A percentile compares a stretch with the other conserved stretches of the same genome.
Conservation (phyloP, 2,797 vertebrate species). For the Notolepis coatsorum region DNA sequence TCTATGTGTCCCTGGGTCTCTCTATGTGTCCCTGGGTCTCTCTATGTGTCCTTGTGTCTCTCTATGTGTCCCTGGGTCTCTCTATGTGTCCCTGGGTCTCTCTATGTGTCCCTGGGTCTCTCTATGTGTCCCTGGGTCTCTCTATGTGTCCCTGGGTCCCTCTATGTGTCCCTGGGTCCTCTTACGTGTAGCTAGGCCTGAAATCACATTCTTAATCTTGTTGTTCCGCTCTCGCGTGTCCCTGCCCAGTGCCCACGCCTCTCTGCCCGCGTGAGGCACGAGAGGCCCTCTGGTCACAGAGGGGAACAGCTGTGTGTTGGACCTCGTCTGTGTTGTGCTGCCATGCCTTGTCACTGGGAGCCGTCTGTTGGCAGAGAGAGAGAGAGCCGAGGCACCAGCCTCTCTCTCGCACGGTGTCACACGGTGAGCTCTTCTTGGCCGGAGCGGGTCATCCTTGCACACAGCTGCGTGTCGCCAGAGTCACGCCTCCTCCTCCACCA, state of each 20-base stretch:
- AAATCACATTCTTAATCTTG: too few species aligned
- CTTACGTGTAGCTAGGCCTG: too few species aligned
- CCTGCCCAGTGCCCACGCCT: conserved; percentile 44
- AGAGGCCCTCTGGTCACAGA: conserved; percentile 72
- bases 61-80: too few species aligned
- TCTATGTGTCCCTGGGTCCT: too few species aligned
- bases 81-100: too few species aligned
- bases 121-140: too few species aligned
- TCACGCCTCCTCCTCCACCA: conserved; percentile 44
- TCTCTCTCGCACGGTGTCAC: conserved; percentile 72
- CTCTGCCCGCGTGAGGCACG: conserved; percentile 70
- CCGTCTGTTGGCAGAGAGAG: conserved; percentile 74
- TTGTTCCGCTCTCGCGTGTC: too few species aligned
- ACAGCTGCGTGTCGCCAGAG: conserved; percentile 67
- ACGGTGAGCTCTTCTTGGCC: conserved; percentile 66
- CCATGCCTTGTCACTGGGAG: conserved; percentile 75
- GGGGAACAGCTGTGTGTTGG: conserved; percentile 77
- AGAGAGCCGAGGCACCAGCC: conserved; percentile 60
- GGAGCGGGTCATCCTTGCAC: conserved; percentile 57
- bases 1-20: too few species aligned
- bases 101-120: too few species aligned
- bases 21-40: too few species aligned
- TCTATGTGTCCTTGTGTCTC: too few species aligned
- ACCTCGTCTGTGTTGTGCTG: conserved; percentile 75
- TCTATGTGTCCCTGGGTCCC: too few species aligned